These are phyloP conservation scores for Thunnus albacares DNA, from an alignment of 2,797 vertebrate species.

Conservation along the genomic window DNA sequence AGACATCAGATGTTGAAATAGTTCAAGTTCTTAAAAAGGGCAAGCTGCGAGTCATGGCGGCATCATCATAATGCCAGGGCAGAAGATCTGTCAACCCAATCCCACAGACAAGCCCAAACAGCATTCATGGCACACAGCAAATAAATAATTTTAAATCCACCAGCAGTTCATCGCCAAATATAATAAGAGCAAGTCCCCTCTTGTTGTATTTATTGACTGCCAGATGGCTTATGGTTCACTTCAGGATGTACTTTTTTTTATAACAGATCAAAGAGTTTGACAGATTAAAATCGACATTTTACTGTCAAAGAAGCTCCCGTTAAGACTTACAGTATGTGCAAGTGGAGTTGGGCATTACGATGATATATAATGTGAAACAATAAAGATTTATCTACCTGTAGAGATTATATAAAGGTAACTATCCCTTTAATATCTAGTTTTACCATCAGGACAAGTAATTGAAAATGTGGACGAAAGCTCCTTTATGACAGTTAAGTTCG, in stretches of 20 bases:
- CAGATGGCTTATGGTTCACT: slow-evolving; percentile 13
- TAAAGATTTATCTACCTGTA: neutral
- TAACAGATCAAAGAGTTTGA: slow-evolving; percentile 23
- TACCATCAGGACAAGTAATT: neutral
- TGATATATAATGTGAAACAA: neutral
- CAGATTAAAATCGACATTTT: neutral
- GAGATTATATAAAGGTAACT: neutral
- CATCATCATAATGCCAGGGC: slow-evolving; percentile 21
- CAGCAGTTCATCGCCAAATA: slow-evolving; percentile 31
- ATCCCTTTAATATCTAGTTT: neutral
- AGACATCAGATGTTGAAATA: slow-evolving; percentile 73
- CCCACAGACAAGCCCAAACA: slow-evolving; percentile 51
- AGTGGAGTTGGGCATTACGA: neutral
- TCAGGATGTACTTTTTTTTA: slow-evolving; percentile 4
- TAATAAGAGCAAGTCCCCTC: slow-evolving; percentile 19
- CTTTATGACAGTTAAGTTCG: neutral
- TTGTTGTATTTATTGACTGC: slow-evolving; percentile 21
- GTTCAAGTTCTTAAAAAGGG: slow-evolving; percentile 74
- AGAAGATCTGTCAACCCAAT: slow-evolving; percentile 35
- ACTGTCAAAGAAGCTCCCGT: slow-evolving; percentile 10
- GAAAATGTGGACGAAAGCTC: neutral
- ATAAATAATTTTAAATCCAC: slow-evolving; percentile 29
- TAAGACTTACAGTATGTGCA: neutral
- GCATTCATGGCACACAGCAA: slow-evolving; percentile 37
- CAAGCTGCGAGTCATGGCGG: slow-evolving; percentile 47